Percentiles rank a stretch among this genome's conserved stretches.
Evolutionary conservation across 2,888 invertebrate genomes (phyloP).

Genomic region (Tetranychus truncatus): DNA sequence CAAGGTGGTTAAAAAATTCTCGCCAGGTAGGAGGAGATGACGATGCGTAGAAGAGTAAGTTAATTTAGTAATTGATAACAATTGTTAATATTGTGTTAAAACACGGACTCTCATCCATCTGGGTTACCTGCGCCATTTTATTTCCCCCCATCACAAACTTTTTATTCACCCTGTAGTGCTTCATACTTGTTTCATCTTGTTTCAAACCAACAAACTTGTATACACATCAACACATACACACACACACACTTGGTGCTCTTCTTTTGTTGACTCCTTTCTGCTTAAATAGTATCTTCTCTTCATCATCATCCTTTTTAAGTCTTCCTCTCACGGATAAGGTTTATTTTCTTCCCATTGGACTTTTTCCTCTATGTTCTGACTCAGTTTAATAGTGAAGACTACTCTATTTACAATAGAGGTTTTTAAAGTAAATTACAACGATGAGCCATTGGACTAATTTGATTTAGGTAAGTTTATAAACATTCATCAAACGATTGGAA

Average conservation of each 20-base stretch:
- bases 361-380: not conserved
- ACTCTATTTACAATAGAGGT: not conserved
- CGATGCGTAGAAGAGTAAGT: conserved; percentile 1
- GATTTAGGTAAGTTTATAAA: not conserved
- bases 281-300: not conserved
- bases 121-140: not conserved
- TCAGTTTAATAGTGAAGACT: not conserved
- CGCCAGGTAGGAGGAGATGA: not conserved
- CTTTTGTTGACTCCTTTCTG: not conserved
- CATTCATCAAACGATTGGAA: too few species aligned
- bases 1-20: not conserved
- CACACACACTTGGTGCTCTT: not conserved
- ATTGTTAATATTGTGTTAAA: not conserved
- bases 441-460: not conserved
- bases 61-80: not conserved
- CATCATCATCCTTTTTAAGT: not conserved
- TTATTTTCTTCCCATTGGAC: not conserved
- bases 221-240: not conserved
- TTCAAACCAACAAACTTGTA: not conserved
- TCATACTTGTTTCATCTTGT: not conserved
- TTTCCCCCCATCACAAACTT: not conserved
- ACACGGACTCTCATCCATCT: not conserved
- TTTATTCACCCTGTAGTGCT: not conserved
- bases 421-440: not conserved
- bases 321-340: not conserved